A percentile compares a stretch with the other conserved stretches of the same genome.
phyloP scores from a whole-genome alignment of 2,113 vertebrate species.

The Rhegmatorhina hoffmannsi region DNA sequence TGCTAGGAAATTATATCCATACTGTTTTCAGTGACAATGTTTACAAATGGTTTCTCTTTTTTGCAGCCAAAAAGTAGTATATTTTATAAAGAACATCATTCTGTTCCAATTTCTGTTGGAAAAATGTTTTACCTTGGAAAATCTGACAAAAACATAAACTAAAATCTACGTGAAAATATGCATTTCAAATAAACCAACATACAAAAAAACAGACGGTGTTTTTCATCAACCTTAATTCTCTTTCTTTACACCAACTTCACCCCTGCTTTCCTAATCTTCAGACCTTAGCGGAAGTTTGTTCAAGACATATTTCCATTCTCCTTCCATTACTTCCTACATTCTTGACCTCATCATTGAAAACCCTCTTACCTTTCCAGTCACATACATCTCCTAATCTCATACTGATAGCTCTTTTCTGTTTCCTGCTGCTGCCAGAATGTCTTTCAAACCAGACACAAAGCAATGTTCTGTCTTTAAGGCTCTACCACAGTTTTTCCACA shows the following conservation, averaged over 20 bases:
- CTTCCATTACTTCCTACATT: not conserved
- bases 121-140: conserved; percentile 22
- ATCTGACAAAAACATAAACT: not conserved
- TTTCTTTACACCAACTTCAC: not conserved
- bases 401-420: not conserved
- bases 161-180: not conserved
- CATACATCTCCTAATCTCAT: not conserved
- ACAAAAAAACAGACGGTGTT: not conserved
- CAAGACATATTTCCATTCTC: not conserved
- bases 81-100: not conserved
- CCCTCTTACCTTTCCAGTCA: not conserved
- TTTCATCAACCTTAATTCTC: not conserved
- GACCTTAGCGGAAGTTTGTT: not conserved
- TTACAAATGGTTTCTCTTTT: not conserved
- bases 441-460: not conserved
- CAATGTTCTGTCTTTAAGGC: not conserved
- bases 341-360: not conserved
- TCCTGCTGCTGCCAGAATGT: not conserved
- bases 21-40: not conserved
- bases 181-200: not conserved
- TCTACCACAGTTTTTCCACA: not conserved
- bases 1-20: not conserved
- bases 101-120: not conserved
- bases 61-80: not conserved
- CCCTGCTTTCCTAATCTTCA: not conserved